Percentiles rank a stretch among this genome's conserved stretches.
Conservation (phyloP, 30 jellyfish, hydroid and myxozoan genomes). For the Hydra vulgaris region DNA sequence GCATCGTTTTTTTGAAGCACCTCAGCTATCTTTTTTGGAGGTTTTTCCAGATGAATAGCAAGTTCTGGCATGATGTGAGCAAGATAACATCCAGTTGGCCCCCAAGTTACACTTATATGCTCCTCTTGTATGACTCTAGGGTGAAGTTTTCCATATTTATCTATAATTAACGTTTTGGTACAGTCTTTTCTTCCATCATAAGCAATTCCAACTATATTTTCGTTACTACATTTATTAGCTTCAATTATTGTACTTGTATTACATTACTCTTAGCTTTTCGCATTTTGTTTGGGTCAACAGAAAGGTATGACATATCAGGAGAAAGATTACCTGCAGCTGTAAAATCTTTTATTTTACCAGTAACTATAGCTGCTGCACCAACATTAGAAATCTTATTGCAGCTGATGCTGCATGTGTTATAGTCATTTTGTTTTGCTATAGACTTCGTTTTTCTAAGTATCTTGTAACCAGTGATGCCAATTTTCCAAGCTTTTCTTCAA, state of each 20-base stretch:
- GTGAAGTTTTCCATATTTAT: neutral
- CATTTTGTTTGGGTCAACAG: neutral
- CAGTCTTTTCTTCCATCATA: neutral
- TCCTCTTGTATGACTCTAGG: neutral
- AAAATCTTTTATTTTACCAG: neutral
- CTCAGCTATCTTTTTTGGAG: neutral
- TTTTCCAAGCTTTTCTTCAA: neutral
- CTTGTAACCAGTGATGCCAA: no score
- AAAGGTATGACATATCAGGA: neutral
- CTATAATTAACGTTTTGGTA: neutral
- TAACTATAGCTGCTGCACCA: neutral
- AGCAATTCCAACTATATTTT: neutral
- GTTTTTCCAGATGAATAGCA: neutral
- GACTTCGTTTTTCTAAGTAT: no score
- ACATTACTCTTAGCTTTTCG: neutral
- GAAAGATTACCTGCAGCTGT: neutral
- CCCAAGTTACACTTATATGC: neutral
- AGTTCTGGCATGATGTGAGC: neutral
- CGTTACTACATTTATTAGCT: neutral
- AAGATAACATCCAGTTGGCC: neutral
- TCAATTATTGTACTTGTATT: neutral
- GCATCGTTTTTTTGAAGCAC: neutral
- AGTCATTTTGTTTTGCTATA: neutral
- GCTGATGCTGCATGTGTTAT: neutral
- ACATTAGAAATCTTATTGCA: neutral